Conservation (phyloP, 2,888 invertebrate species). For the Nyleta sp. region DNA sequence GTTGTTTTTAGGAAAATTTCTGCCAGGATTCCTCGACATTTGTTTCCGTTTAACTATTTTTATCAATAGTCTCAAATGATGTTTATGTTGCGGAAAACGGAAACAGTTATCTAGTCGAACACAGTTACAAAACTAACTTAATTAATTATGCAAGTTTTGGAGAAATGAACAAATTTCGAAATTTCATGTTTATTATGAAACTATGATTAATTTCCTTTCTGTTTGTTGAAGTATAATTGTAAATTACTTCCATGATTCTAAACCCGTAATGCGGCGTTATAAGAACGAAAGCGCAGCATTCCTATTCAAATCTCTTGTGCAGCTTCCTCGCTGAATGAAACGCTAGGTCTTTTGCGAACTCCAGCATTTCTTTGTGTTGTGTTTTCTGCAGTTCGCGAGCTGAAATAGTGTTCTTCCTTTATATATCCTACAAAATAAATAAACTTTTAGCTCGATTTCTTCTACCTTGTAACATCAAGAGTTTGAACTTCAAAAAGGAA, state of each 20-base stretch:
- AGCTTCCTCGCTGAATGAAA: constrained; percentile 9
- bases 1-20: too few relatives aligned
- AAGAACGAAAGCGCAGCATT: neutral
- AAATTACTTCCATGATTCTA: neutral
- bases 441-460: too few relatives aligned
- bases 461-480: too few relatives aligned
- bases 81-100: neutral
- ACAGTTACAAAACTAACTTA: neutral
- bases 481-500: too few relatives aligned
- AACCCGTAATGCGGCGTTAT: constrained; percentile 1
- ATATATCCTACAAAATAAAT: constrained; percentile 9
- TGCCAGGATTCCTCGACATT: too few relatives aligned
- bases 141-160: constrained; percentile 1
- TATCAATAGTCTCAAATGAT: too few relatives aligned
- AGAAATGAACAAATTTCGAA: neutral
- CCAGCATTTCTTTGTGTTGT: constrained; percentile 2
- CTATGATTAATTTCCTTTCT: constrained; percentile 7
- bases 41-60: too few relatives aligned
- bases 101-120: neutral
- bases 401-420: constrained; percentile 7
- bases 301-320: constrained; percentile 17
- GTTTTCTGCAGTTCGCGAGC: constrained; percentile 8
- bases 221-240: constrained; percentile 4
- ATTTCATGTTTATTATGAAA: neutral
- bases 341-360: constrained; percentile 8